Evolutionary conservation across 2,888 invertebrate genomes (phyloP).

Genomic region (Andrena praecox): DNA sequence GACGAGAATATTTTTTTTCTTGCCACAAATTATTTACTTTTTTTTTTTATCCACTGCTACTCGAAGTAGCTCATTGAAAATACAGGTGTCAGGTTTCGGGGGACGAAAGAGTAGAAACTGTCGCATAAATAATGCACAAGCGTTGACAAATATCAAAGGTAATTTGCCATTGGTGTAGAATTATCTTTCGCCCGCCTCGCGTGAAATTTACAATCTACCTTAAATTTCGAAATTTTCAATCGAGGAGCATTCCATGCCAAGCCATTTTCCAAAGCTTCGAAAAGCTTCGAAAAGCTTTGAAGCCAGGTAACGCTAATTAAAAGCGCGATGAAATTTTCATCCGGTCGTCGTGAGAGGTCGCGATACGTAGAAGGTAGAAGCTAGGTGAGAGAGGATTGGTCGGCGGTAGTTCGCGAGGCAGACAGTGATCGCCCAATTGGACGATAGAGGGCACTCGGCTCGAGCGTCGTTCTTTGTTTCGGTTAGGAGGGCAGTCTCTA

Average conservation of each 20-base stretch:
- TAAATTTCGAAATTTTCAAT: too few relatives aligned
- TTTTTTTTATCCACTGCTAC: not conserved
- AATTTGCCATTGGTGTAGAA: too few relatives aligned
- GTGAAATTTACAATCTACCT: too few relatives aligned
- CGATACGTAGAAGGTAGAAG: slow-evolving; percentile 24
- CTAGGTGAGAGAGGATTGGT: slow-evolving; percentile 55
- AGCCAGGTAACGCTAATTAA: slow-evolving; percentile 27
- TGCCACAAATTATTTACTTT: not conserved
- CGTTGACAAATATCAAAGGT: too few relatives aligned
- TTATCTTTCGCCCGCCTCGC: too few relatives aligned
- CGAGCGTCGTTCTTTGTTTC: slow-evolving; percentile 84
- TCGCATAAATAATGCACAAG: too few relatives aligned
- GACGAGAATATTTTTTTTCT: not conserved
- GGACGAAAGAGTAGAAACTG: too few relatives aligned
- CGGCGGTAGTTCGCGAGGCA: slow-evolving; percentile 34
- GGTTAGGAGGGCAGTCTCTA: slow-evolving; percentile 73
- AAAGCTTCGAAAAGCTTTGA: not conserved
- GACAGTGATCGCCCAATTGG: slow-evolving; percentile 31
- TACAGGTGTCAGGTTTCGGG: too few relatives aligned
- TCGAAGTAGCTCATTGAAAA: too few relatives aligned
- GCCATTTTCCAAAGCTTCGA: not conserved
- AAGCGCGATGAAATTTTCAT: slow-evolving; percentile 56
- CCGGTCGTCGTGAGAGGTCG: slow-evolving; percentile 64
- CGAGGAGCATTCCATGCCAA: too few relatives aligned
- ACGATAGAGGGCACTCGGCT: slow-evolving; percentile 73